These are phyloP conservation scores for Acleris cristana DNA, from an alignment of 2,888 invertebrate genomes.

Conservation along the genomic window DNA sequence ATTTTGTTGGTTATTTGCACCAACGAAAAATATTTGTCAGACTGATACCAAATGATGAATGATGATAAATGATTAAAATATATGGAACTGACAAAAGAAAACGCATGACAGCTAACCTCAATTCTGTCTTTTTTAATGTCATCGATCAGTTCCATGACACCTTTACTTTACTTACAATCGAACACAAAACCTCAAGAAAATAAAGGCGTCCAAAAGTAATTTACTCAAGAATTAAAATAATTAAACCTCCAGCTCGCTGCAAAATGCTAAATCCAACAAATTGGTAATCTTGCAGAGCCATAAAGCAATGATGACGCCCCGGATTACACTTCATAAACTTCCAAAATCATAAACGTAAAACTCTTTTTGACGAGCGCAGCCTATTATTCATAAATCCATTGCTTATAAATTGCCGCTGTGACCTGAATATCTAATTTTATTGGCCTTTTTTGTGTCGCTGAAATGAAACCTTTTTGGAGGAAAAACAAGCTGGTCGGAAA, in stretches of 20 bases:
- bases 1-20: no score
- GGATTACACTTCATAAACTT: conserved; percentile 33
- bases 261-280: conserved; percentile 11
- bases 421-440: conserved; percentile 35
- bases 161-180: background rate
- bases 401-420: conserved; percentile 29
- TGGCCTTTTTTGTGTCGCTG: conserved; percentile 26
- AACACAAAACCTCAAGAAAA: background rate
- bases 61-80: no score
- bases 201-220: background rate
- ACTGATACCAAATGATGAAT: no score
- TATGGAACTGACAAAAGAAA: no score
- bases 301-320: conserved; percentile 32
- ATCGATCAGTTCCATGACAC: no score
- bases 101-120: no score
- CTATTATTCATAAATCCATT: conserved; percentile 34
- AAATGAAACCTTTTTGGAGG: conserved; percentile 14
- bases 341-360: conserved; percentile 28
- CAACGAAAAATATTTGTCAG: no score
- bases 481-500: background rate
- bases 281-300: conserved; percentile 25
- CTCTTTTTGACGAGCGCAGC: conserved; percentile 25
- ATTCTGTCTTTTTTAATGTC: no score
- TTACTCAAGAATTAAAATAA: conserved; percentile 3
- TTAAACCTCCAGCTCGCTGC: conserved; percentile 11